These are phyloP conservation scores for Mythimna albipuncta DNA, from an alignment of 2,888 invertebrate genomes.

Conservation along the genomic window DNA sequence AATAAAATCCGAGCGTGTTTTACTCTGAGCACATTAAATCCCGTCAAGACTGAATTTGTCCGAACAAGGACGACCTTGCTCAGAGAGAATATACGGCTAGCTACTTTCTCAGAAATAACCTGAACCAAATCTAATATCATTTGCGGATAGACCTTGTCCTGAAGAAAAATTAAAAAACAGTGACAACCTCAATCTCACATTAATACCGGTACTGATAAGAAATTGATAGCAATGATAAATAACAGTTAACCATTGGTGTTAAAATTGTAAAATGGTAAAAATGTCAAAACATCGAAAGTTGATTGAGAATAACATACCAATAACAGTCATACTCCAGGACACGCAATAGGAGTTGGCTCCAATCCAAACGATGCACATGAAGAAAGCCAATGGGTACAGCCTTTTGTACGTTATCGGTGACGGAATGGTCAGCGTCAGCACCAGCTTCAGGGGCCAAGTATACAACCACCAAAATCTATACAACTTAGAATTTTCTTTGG, in stretches of 20 bases:
- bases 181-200: neutral
- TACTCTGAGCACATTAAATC: constrained; percentile 38
- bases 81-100: constrained; percentile 10
- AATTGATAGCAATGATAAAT: neutral
- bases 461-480: constrained; percentile 92
- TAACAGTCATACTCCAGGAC: constrained; percentile 97
- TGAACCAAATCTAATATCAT: constrained; percentile 14
- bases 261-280: neutral
- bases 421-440: constrained; percentile 93
- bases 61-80: constrained; percentile 30
- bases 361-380: constrained; percentile 97
- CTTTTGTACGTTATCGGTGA: constrained; percentile 91
- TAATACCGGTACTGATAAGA: neutral
- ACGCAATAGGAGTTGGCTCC: constrained; percentile 96
- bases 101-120: constrained; percentile 11
- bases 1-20: constrained; percentile 38
- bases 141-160: neutral
- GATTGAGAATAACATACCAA: constrained; percentile 90
- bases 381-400: constrained; percentile 94
- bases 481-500: constrained; percentile 74
- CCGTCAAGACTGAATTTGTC: constrained; percentile 24
- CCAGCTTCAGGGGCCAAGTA: constrained; percentile 93
- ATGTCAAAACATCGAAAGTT: neutral
- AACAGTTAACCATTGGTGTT: neutral
- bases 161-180: neutral